Evolutionary conservation across 2,113 vertebrate genomes (phyloP).

Genomic region (Forbesichthys agassizii): DNA sequence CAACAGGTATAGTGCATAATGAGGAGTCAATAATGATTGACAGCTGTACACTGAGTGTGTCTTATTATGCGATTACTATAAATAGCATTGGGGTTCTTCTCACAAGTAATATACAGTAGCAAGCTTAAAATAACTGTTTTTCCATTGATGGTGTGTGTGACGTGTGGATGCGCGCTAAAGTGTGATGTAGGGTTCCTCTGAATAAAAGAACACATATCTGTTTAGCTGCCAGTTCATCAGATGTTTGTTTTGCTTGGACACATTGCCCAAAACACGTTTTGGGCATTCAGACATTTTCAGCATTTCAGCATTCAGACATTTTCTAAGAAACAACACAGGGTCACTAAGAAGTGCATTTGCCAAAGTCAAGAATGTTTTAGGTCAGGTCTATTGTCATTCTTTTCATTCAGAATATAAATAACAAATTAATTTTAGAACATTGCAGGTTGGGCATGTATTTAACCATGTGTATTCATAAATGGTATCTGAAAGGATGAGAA

Average conservation of each 20-base stretch:
- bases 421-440: constrained; percentile 13
- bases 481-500: no score
- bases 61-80: no score
- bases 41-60: no score
- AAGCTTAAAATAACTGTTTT: constrained; percentile 4
- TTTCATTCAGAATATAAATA: constrained; percentile 14
- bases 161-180: not conserved
- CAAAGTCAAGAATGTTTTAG: constrained; percentile 30
- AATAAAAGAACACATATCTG: constrained; percentile 16
- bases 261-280: constrained; percentile 6
- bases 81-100: not conserved
- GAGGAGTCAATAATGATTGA: no score
- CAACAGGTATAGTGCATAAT: no score
- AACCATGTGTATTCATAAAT: not conserved
- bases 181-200: not conserved
- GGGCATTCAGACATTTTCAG: constrained; percentile 18
- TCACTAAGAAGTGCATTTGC: constrained; percentile 12
- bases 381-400: constrained; percentile 23
- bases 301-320: constrained; percentile 37
- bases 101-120: constrained; percentile 10
- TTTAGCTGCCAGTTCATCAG: constrained; percentile 20
- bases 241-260: constrained; percentile 31
- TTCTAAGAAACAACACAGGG: not conserved
- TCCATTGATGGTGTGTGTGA: constrained; percentile 8
- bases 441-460: not conserved